Evolutionary conservation across 1,140 invertebrate genomes (phyloP), one percentile per base, ranked within the genome.

Genomic region (Bombus difficillimus): DNA sequence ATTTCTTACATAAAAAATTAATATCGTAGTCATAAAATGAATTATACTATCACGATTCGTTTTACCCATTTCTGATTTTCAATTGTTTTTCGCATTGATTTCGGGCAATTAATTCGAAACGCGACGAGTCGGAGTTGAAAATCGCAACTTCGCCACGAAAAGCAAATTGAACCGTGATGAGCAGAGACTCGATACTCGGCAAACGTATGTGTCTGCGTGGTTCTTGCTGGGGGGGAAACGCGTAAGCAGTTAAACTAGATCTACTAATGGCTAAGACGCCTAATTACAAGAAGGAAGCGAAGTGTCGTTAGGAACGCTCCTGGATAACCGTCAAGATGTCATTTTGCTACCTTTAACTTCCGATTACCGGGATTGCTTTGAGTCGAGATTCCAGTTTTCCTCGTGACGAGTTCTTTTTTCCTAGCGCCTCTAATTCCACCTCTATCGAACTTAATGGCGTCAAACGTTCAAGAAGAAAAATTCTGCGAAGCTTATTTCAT

Each of bases 221-320:
- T 78, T 80, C 57, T 73, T 62, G 57, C 68, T 41, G 15, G 8
- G 12, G 43, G 34, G 47, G 78, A 74, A 57, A 64, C 77, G 83
- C 71, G 59, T 74, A 66, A 81, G 71, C 78, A 68, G 79, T 85
- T 85, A 81, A 85, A 85, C 72, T 75, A 47, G 59, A 81, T 85
- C 62, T 85, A 39, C 79, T 89, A 91, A 92, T 90, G 85, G 82
- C 81, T 87, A 77, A 83, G 79, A 74, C 79, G 89, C 86, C 86
- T 91, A 92, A 93, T 92, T 93, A 89, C 89, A 83, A 87, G 75
- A 85, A 90, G 90, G 85, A 89, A 91, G 88, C 77, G 73, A 89
- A 87, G 69, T 77, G 86, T 92, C 87, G 86, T 89, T 91, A 87
- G 83, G 88, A 79, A 79, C 72, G 86, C 71, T 84, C 80, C 68